A percentile compares a stretch with the other conserved stretches of the same genome.
phyloP scores from a whole-genome alignment of 2,797 vertebrate species.

The Phrynocephalus forsythii region DNA sequence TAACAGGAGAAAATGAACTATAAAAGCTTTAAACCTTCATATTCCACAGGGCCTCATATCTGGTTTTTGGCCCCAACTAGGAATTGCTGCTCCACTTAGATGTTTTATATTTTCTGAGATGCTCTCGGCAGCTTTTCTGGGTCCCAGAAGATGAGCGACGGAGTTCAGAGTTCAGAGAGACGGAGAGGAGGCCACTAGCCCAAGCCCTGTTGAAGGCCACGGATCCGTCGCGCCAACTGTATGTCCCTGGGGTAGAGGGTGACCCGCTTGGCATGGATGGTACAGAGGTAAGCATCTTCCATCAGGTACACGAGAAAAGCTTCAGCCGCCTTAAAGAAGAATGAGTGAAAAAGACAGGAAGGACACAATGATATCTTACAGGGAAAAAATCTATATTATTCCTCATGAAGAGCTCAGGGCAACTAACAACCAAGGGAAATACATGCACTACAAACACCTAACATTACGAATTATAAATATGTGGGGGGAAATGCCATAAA shows the following conservation, averaged over 20 bases:
- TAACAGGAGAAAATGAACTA: background rate
- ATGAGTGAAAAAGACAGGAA: background rate
- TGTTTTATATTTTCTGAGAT: background rate
- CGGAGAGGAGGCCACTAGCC: slow-evolving; percentile 25
- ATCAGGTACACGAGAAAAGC: slow-evolving; percentile 85
- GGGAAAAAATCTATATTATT: background rate
- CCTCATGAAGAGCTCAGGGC: background rate
- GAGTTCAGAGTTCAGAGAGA: too few relatives aligned
- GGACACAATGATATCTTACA: background rate
- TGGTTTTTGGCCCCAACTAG: background rate
- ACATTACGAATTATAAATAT: too few relatives aligned
- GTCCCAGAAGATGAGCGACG: background rate
- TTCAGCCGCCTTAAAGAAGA: slow-evolving; percentile 66
- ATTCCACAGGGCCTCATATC: background rate
- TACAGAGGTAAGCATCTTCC: slow-evolving; percentile 86
- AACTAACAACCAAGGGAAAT: too few relatives aligned
- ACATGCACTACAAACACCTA: too few relatives aligned
- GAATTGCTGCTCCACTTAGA: background rate
- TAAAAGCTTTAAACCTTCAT: background rate
- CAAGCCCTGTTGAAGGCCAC: slow-evolving; percentile 74
- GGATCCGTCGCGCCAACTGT: slow-evolving; percentile 82
- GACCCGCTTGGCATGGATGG: slow-evolving; percentile 57
- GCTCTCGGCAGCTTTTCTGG: background rate
- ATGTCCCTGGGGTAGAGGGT: slow-evolving; percentile 20
- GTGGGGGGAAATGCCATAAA: too few relatives aligned